A percentile compares a stretch with the other conserved stretches of the same genome.
These are phyloP conservation scores for Ochropleura plecta DNA, from an alignment of 2,888 invertebrate species.

Conservation along the genomic window DNA sequence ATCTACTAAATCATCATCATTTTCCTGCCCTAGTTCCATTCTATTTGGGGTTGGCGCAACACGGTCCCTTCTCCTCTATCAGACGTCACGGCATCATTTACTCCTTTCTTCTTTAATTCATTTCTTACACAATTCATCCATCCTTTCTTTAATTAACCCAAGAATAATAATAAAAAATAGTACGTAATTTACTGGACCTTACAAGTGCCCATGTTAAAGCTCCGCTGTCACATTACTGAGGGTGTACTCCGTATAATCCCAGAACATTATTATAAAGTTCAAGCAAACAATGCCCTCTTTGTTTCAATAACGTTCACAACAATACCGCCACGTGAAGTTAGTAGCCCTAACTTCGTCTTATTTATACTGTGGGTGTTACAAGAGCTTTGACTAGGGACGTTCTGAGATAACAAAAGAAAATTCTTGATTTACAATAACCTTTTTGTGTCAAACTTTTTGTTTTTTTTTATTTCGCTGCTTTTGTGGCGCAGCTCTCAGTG, in stretches of 20 bases:
- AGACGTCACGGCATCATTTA: no score
- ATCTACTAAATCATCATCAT: no score
- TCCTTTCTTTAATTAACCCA: not conserved
- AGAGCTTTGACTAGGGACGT: not conserved
- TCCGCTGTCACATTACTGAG: constrained; percentile 19
- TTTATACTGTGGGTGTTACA: constrained; percentile 10
- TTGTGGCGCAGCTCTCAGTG: no score
- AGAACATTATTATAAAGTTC: constrained; percentile 33
- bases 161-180: not conserved
- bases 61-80: no score
- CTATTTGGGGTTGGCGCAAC: no score
- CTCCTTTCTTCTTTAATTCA: no score
- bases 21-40: no score
- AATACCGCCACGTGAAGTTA: constrained; percentile 12
- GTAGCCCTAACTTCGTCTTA: constrained; percentile 4
- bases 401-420: constrained; percentile 17
- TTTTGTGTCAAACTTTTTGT: not conserved
- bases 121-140: no score
- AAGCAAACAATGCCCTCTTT: constrained; percentile 32
- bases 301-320: constrained; percentile 31
- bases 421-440: not conserved
- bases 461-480: not conserved
- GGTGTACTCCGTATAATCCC: constrained; percentile 4
- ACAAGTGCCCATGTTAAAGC: constrained; percentile 3
- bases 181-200: no score